Evolutionary conservation across 2,797 vertebrate genomes (phyloP).

Genomic region (Acanthurus lineatus): DNA sequence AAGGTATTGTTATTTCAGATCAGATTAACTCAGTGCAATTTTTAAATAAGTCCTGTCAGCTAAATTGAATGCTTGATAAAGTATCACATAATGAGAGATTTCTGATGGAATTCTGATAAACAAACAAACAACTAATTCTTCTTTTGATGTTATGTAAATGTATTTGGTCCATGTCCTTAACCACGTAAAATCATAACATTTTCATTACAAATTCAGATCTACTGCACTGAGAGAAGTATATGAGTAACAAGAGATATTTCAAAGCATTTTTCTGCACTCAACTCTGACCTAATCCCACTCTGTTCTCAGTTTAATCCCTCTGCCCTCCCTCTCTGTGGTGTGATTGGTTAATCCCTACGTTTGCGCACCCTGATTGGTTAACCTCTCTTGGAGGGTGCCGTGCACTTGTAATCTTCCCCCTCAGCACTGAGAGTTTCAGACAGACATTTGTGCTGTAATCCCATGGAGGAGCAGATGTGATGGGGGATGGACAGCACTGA

Average conservation of each 20-base stretch:
- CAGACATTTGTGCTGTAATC: slow-evolving; percentile 83
- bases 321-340: slow-evolving; percentile 70
- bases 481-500: slow-evolving; percentile 73
- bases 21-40: background rate
- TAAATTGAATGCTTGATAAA: background rate
- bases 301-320: slow-evolving; percentile 74
- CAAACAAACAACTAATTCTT: background rate
- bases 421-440: slow-evolving; percentile 77
- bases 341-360: slow-evolving; percentile 84
- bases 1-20: background rate
- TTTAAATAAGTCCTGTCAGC: background rate
- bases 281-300: slow-evolving; percentile 80
- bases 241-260: slow-evolving; percentile 59
- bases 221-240: slow-evolving; percentile 21
- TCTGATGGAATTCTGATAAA: slow-evolving; percentile 16
- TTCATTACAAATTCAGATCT: slow-evolving; percentile 15
- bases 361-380: slow-evolving; percentile 76
- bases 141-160: slow-evolving; percentile 20
- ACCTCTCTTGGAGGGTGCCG: slow-evolving; percentile 69
- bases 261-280: slow-evolving; percentile 73
- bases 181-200: slow-evolving; percentile 15
- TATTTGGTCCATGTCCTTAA: background rate
- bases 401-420: slow-evolving; percentile 74
- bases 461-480: slow-evolving; percentile 83
- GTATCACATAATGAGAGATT: background rate